Conservation (phyloP, 2,113 vertebrate species). For the Andinoacara biseriatus region DNA sequence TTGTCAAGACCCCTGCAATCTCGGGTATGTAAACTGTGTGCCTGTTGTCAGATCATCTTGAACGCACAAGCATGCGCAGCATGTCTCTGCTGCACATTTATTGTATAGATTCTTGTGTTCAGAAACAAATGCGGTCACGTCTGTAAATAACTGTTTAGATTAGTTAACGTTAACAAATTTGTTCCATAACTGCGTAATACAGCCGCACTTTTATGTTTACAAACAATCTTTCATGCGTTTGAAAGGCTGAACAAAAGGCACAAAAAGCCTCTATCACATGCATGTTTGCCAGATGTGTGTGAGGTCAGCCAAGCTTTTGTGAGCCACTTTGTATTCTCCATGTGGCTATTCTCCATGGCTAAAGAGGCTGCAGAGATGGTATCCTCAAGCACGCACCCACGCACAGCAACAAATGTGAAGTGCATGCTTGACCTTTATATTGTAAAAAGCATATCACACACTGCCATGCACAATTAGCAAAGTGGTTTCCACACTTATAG, state of each 20-base stretch:
- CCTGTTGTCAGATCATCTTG: constrained; percentile 52
- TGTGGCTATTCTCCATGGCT: constrained; percentile 42
- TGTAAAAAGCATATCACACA: constrained; percentile 37
- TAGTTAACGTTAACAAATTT: background rate
- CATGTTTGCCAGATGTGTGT: background rate
- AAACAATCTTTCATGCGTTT: background rate
- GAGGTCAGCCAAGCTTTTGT: constrained; percentile 26
- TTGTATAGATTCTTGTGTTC: constrained; percentile 6
- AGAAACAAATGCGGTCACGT: background rate
- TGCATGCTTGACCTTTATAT: constrained; percentile 44
- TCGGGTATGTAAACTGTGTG: constrained; percentile 58
- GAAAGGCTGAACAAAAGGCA: constrained; percentile 1
- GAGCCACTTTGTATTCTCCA: constrained; percentile 24
- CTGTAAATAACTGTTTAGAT: background rate
- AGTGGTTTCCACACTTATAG: constrained; percentile 24
- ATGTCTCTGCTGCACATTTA: background rate
- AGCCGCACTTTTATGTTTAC: background rate
- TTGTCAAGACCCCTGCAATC: constrained; percentile 77
- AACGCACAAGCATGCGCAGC: constrained; percentile 31
- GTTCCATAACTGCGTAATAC: background rate
- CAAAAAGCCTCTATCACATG: constrained; percentile 5
- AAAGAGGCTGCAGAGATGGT: constrained; percentile 38
- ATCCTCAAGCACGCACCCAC: constrained; percentile 25
- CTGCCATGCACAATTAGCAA: constrained; percentile 47
- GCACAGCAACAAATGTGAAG: constrained; percentile 14